Evolutionary conservation across 2,113 vertebrate species (phyloP).

Genomic region (Elgaria multicarinata): DNA sequence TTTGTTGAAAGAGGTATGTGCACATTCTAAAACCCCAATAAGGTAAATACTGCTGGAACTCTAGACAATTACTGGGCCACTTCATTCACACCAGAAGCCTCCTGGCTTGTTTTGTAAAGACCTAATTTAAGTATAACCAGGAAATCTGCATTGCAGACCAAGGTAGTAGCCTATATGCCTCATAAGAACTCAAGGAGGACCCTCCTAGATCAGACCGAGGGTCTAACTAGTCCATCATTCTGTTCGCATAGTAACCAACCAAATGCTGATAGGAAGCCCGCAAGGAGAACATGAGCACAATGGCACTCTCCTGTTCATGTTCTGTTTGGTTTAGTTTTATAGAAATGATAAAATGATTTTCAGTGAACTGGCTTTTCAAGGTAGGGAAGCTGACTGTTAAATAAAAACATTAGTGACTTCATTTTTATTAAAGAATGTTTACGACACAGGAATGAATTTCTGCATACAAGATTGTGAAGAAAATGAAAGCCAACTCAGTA

Average conservation of each 20-base stretch:
- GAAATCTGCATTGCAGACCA: neutral
- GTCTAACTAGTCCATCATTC: neutral
- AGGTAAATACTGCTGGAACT: neutral
- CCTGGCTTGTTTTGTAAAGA: neutral
- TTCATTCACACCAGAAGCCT: neutral
- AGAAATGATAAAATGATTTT: neutral
- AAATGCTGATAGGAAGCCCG: neutral
- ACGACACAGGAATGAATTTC: slow-evolving; percentile 32
- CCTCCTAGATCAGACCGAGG: neutral
- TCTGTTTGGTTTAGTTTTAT: neutral
- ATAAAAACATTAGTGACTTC: neutral
- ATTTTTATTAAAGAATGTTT: slow-evolving; percentile 20
- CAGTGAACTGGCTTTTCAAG: neutral
- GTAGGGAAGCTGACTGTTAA: neutral
- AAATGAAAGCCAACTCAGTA: slow-evolving; percentile 26
- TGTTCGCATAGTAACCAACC: neutral
- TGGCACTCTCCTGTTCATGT: neutral
- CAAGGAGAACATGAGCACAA: neutral
- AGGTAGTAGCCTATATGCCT: neutral
- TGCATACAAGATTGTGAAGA: neutral
- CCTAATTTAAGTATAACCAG: neutral
- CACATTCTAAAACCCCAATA: neutral
- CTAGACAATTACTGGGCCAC: neutral
- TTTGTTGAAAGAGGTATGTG: neutral
- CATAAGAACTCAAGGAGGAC: neutral